A percentile compares a stretch with the other conserved stretches of the same genome.
Conservation (phyloP, 1,140 invertebrate species). For the Drosophila sp. region DNA sequence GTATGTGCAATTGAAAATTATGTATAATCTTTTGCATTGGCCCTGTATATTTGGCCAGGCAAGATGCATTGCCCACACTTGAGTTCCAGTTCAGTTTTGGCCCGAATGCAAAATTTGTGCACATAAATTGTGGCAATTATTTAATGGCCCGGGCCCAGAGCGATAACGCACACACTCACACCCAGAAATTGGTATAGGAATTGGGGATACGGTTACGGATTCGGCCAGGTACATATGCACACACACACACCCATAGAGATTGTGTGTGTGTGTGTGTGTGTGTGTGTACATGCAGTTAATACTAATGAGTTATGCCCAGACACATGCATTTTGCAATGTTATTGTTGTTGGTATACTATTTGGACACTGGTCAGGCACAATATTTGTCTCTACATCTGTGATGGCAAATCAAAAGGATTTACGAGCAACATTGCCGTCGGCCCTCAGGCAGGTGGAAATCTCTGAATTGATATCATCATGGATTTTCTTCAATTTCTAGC, state of each 20-base stretch:
- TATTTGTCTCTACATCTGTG: slow-evolving; percentile 41
- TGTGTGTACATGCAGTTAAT: slow-evolving; percentile 63
- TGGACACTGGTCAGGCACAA: slow-evolving; percentile 39
- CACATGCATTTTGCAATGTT: slow-evolving; percentile 54
- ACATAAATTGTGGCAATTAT: slow-evolving; percentile 78
- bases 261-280: slow-evolving; percentile 5
- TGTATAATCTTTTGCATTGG: slow-evolving; percentile 70
- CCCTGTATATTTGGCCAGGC: slow-evolving; percentile 61
- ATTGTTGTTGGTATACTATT: slow-evolving; percentile 32
- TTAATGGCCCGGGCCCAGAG: slow-evolving; percentile 63
- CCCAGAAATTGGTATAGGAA: slow-evolving; percentile 5
- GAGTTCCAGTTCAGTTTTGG: slow-evolving; percentile 54
- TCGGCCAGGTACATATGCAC: slow-evolving; percentile 11
- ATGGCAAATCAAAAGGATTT: slow-evolving; percentile 41
- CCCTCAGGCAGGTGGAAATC: slow-evolving; percentile 43
- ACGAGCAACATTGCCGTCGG: slow-evolving; percentile 41
- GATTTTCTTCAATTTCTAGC: slow-evolving; percentile 13
- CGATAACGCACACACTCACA: slow-evolving; percentile 55
- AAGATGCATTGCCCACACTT: slow-evolving; percentile 66
- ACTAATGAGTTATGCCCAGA: slow-evolving; percentile 74
- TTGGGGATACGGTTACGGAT: background rate
- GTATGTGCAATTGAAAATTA: slow-evolving; percentile 65
- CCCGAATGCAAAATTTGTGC: slow-evolving; percentile 64
- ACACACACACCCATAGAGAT: slow-evolving; percentile 22
- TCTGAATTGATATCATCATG: slow-evolving; percentile 12